phyloP scores from a whole-genome alignment of 2,797 vertebrate genomes.

The Arnoldichthys spilopterus region DNA sequence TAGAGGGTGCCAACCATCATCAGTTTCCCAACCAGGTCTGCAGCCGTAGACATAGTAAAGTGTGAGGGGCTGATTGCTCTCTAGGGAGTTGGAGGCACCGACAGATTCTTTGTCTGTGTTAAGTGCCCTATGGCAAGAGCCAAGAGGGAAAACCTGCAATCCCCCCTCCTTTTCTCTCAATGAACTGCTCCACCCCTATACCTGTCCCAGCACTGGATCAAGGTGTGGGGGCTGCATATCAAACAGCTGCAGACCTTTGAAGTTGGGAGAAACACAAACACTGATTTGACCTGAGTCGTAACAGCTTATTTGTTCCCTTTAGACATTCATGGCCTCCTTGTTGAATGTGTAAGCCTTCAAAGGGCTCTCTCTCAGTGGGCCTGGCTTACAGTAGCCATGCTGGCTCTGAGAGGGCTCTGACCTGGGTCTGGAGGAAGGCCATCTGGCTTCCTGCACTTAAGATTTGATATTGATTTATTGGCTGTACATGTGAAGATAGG shows the following conservation, averaged over 20 bases:
- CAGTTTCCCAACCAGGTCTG: not conserved
- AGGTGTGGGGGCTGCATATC: slow-evolving; percentile 85
- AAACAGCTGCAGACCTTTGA: slow-evolving; percentile 81
- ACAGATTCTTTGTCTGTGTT: slow-evolving; percentile 77
- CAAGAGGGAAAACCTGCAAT: slow-evolving; percentile 66
- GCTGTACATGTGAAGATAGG: slow-evolving; percentile 80
- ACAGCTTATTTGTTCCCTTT: slow-evolving; percentile 87
- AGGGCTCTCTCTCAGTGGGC: slow-evolving; percentile 69
- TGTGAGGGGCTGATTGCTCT: slow-evolving; percentile 66
- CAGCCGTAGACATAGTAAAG: slow-evolving; percentile 51
- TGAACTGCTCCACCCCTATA: slow-evolving; percentile 78
- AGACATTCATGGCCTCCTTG: slow-evolving; percentile 82
- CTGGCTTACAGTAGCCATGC: slow-evolving; percentile 78
- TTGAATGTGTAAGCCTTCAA: slow-evolving; percentile 85
- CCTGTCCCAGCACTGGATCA: slow-evolving; percentile 77
- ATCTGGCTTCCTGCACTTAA: slow-evolving; percentile 83
- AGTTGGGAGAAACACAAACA: slow-evolving; percentile 84
- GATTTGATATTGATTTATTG: slow-evolving; percentile 88
- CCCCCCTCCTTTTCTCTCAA: slow-evolving; percentile 69
- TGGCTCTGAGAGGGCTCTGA: slow-evolving; percentile 68
- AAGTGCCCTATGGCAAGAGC: slow-evolving; percentile 74
- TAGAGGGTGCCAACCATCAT: not conserved
- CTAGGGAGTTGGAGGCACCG: slow-evolving; percentile 72
- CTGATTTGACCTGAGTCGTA: slow-evolving; percentile 82
- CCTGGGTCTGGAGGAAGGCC: slow-evolving; percentile 72